Evolutionary conservation across 1,140 invertebrate genomes (phyloP), one percentile per base, ranked within the genome.

Genomic region (Intoshia linei): DNA sequence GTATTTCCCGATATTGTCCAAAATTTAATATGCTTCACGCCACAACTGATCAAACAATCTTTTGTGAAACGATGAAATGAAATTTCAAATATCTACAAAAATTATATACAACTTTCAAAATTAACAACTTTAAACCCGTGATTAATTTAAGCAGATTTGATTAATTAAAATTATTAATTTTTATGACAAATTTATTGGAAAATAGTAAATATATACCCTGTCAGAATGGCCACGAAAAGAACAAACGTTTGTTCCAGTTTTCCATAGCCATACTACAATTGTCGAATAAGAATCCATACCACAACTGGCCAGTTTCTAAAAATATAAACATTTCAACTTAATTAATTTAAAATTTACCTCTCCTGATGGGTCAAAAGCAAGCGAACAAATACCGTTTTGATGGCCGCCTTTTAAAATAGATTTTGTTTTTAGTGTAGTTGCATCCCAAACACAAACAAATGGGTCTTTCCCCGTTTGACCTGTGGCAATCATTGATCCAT

Each of bases 21-120:
- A 35, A 59, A 59, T 34, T 54, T 55, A 21, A 59, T 54, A 42
- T 59, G 57, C 39, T 59, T 59, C 2, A 59, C 48, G 14, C 57
- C 57, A 49, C 54, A 58, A 20, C 49, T 57, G 2, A 56, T 52
- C 17, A 59, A 42, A 13, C 40, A 40, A 38, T 57, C 53, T 4
- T 45, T 43, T 41, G 48, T 44, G 38, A 42, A 48, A 6, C 48
- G 47, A 35, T 51, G 45, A 31, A 58, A 58, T 42, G 52, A 51
- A 15, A 53, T 41, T 43, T 59, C 57, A 50, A 59, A 57, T 10
- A 58, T 48, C 52, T 57, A 40, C 18, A 44, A 40, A 6, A 37
- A 20, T 31, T 18, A 4, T 20, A 10, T 7, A 15, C 7, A 15
- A 20, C 7, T 7, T 10, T 7, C 7, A 10, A 10, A 33, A 10